Evolutionary conservation across 2,888 invertebrate species (phyloP).

Genomic region (Acanthococcus lagerstroemiae): DNA sequence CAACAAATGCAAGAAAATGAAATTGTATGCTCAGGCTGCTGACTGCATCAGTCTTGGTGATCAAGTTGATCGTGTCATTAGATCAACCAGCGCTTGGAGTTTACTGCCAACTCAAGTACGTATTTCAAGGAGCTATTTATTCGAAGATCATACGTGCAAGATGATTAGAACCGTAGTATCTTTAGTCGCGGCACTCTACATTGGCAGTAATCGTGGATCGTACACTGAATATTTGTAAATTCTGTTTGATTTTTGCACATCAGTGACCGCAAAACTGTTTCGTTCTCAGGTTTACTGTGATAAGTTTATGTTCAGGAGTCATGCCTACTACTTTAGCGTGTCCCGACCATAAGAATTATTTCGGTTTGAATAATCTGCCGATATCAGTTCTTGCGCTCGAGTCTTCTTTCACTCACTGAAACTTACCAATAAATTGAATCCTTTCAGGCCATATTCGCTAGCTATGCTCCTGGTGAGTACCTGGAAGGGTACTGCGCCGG

Average conservation of each 20-base stretch:
- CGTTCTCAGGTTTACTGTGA: no score
- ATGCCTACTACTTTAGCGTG: no score
- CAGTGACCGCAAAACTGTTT: no score
- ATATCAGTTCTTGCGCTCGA: no score
- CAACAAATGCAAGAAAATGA: conserved; percentile 47
- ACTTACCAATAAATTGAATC: not conserved
- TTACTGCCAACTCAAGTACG: conserved; percentile 59
- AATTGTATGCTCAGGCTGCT: conserved; percentile 66
- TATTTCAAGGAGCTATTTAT: not conserved
- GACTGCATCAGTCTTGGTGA: conserved; percentile 81
- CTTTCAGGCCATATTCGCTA: conserved; percentile 72
- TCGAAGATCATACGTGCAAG: not conserved
- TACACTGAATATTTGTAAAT: no score
- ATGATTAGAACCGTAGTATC: not conserved
- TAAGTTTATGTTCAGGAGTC: no score
- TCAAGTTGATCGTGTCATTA: conserved; percentile 68
- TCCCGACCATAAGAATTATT: no score
- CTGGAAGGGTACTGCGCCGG: conserved; percentile 69
- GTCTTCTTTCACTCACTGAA: not conserved
- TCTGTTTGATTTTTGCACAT: no score
- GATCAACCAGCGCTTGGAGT: conserved; percentile 73
- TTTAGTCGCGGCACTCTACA: no score
- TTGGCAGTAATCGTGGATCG: no score
- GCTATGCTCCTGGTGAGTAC: conserved; percentile 77
- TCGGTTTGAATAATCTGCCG: no score